Percentiles rank a stretch among this genome's conserved stretches.
phyloP scores from a whole-genome alignment of 2,113 vertebrate genomes.

The Phasianus colchicus region DNA sequence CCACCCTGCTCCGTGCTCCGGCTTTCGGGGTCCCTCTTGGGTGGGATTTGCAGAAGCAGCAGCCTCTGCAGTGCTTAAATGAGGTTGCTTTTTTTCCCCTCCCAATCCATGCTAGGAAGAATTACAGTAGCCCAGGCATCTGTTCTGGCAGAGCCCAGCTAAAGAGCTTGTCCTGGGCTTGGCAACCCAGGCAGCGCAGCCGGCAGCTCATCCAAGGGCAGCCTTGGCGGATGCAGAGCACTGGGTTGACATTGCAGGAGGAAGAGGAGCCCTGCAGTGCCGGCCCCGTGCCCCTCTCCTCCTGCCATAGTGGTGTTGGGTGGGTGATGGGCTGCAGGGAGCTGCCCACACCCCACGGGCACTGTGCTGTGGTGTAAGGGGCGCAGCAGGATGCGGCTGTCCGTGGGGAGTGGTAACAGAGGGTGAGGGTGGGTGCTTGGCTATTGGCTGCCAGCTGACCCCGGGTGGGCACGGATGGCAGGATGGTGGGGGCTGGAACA shows the following conservation, averaged over 20 bases:
- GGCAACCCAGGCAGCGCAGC: conserved; percentile 46
- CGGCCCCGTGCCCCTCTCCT: background rate
- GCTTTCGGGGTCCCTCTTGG: background rate
- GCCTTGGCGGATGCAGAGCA: conserved; percentile 58
- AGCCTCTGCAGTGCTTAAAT: background rate
- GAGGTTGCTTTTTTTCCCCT: background rate
- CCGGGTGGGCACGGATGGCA: too few relatives aligned
- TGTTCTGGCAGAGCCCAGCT: conserved; percentile 61
- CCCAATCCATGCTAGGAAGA: conserved; percentile 24
- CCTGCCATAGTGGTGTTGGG: background rate
- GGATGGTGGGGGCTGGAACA: background rate
- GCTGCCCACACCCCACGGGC: background rate
- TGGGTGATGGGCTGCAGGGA: background rate
- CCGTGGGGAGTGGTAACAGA: background rate
- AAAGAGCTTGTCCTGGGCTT: conserved; percentile 68
- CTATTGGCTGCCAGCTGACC: background rate
- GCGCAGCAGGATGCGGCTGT: background rate
- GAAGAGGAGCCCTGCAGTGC: conserved; percentile 1
- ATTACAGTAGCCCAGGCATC: conserved; percentile 61
- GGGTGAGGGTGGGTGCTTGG: background rate
- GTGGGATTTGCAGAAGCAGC: background rate
- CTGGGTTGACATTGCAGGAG: conserved; percentile 65
- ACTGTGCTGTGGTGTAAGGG: background rate
- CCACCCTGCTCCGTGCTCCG: accelerated
- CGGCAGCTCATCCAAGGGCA: conserved; percentile 67